Base-by-base conservation (phyloP, 2,113 vertebrate species). In the Scomber scombrus region DNA sequence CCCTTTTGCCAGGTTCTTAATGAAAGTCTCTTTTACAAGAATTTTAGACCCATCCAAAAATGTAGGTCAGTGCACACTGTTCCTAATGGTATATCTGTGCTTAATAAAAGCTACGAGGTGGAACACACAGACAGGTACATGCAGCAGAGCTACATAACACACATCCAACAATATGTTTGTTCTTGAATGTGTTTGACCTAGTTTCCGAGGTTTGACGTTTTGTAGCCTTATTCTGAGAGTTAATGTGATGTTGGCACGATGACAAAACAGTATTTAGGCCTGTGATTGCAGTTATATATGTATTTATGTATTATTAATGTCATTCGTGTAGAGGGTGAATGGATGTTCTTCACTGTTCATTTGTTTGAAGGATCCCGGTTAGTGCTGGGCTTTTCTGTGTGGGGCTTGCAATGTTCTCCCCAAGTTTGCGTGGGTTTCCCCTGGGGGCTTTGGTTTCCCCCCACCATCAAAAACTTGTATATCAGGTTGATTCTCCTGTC, bases 181-280 rank as follows among this genome's bases (percentile, higher is more conserved):
- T 1, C 11, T n/a, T 12, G 26, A 11, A 10, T 13, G 10, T 15
- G 26, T 55, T 68, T 90, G 57, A 83, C 65, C 56, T 1, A 69
- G 3, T 85, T 68, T 26, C 8, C 31, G 5, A 69, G 15, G 56
- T 74, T 61, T 50, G 11, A 66, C 18, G 71, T 56, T 65, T 46
- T 46, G 8, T 34, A 55, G 0, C 29, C 5, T 26, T 50, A 18
- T 45, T 31, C 16, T 61, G 9, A 2, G 3, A 26, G 0, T 56
- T 31, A 0, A 58, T 72, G 68, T n/a, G n/a, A 56, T 77, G 45
- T 52, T 31, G 23, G 0, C 9, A 5, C 2, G 15, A n/a, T 61
- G 23, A 26, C 31, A 46, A 51, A 68, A 57, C 3, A 13, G 12
- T 11, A 12, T 58, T 72, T 47, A 50, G 6, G 6, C 15, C 40